These are phyloP conservation scores for Theonella swinhoei DNA, from an alignment of 37 sponge, comb jelly and placozoan species.

Conservation along the genomic window DNA sequence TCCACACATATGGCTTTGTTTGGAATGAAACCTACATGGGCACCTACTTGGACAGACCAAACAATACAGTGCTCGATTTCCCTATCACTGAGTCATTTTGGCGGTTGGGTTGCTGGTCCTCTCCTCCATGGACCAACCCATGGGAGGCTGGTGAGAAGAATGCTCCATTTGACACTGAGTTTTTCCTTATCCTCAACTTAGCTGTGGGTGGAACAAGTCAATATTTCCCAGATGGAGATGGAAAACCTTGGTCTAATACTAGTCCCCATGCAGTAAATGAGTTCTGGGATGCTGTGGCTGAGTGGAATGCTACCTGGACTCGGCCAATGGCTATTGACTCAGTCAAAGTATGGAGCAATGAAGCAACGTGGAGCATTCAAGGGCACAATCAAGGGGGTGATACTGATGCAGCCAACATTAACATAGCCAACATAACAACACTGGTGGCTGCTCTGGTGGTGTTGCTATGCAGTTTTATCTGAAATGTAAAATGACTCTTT, in stretches of 20 bases:
- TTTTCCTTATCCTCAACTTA: slow-evolving; percentile 68
- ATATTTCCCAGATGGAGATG: slow-evolving; percentile 73
- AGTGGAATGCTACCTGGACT: slow-evolving; percentile 73
- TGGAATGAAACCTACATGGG: slow-evolving; percentile 85
- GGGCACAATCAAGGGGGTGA: no score
- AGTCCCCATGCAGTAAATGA: slow-evolving; percentile 54
- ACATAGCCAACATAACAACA: no score
- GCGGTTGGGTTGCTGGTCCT: slow-evolving; percentile 44
- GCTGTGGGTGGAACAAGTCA: slow-evolving; percentile 74
- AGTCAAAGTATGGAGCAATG: slow-evolving; percentile 63
- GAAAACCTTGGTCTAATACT: slow-evolving; percentile 73
- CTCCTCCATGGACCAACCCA: slow-evolving; percentile 54
- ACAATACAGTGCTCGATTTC: slow-evolving; percentile 45
- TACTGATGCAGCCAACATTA: no score
- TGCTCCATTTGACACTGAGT: slow-evolving; percentile 76
- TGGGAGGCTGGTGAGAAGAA: slow-evolving; percentile 53
- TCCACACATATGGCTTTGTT: slow-evolving; percentile 68
- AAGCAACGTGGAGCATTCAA: background rate
- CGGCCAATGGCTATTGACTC: slow-evolving; percentile 62
- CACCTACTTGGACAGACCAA: slow-evolving; percentile 64
- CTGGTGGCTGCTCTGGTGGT: no score
- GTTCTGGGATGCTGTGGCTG: slow-evolving; percentile 42
- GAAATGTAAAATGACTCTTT: no score
- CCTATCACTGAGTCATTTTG: slow-evolving; percentile 65
- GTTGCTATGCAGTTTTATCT: no score